Base-by-base conservation (phyloP, 2,113 vertebrate genomes). In the Rhagologus leucostigma region DNA sequence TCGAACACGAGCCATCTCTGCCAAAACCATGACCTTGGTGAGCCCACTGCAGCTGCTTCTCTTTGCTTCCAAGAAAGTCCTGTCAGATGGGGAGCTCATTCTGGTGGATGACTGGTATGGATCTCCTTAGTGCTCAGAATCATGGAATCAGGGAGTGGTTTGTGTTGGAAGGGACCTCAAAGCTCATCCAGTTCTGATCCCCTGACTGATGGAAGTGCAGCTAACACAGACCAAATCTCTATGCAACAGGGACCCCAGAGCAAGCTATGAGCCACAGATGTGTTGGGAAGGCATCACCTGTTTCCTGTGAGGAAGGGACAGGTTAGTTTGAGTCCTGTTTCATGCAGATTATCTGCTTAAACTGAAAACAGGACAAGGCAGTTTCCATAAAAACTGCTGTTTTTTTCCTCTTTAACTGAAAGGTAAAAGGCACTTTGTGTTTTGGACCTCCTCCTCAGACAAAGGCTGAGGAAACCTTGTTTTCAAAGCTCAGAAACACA, bases 21-120 rank as follows among this genome's bases (percentile, higher is more conserved):
- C 99, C 64, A 99, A 99, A 98, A 98, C 98, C 49, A 99, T 99
- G 99, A 99, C 99, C 6, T 96, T 99, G 96, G 99, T 99, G 95
- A 99, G 98, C 64, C 98, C 99, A 0, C 96, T 99, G 95, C 99
- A 99, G 97, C 98, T 99, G 77, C 98, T 99, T 30, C 98, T 99
- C 47, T 99, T 99, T 69, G 99, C 98, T 91, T 99, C 98, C 64
- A 99, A 99, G 98, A 99, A 99, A 94, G 98, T 99, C 57, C 96
- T 92, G 35, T 99, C 99, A 3, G 96, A 98, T 70, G 99, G 99
- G 23, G 98, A 99, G 60, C 27, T 99, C 17, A 87, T 99, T 71
- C 95, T 98, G 87, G 98, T 99, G 6, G 99, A 99, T 78, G 99
- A 99, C 85, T 99, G 99, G 99, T 99, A 98, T 19, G 98, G 55